A percentile compares a stretch with the other conserved stretches of the same genome.
These are phyloP conservation scores for Margaritifera margaritifera DNA, from an alignment of 2,888 invertebrate species.

Conservation along the genomic window DNA sequence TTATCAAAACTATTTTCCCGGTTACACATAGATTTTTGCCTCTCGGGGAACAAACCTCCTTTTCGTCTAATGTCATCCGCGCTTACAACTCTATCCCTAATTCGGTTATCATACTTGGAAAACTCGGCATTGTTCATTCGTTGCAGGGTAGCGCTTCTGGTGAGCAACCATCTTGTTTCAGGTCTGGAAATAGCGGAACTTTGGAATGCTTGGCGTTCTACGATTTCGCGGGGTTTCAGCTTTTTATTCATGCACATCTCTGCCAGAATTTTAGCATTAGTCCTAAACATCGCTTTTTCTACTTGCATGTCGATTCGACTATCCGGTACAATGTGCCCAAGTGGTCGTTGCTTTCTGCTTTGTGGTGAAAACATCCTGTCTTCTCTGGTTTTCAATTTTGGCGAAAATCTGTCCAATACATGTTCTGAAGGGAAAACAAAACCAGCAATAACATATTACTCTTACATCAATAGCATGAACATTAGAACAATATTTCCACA, in stretches of 20 bases:
- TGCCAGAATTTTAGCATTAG: slow-evolving; percentile 36
- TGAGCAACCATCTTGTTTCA: slow-evolving; percentile 34
- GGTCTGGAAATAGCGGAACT: slow-evolving; percentile 13
- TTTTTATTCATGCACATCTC: slow-evolving; percentile 29
- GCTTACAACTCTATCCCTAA: slow-evolving; percentile 41
- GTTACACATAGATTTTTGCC: slow-evolving; percentile 36
- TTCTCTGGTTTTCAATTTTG: no score
- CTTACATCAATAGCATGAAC: no score
- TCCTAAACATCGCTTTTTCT: slow-evolving; percentile 43
- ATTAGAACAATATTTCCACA: no score
- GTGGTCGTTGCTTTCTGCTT: slow-evolving; percentile 24
- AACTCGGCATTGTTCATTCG: slow-evolving; percentile 46
- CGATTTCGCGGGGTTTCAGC: slow-evolving; percentile 16
- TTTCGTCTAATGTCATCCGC: slow-evolving; percentile 27
- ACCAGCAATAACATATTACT: no score
- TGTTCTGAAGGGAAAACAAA: no score
- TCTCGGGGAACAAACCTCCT: slow-evolving; percentile 14
- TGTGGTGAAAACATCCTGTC: slow-evolving; percentile 27
- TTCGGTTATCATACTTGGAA: slow-evolving; percentile 38
- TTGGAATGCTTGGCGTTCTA: background rate
- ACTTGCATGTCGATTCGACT: slow-evolving; percentile 41
- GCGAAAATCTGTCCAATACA: no score
- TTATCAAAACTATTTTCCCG: slow-evolving; percentile 16
- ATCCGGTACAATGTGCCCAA: slow-evolving; percentile 34
- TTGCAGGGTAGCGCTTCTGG: slow-evolving; percentile 37